A percentile compares a stretch with the other conserved stretches of the same genome.
Evolutionary conservation across 2,888 invertebrate genomes (phyloP).

Genomic region (Escarpia spicata): DNA sequence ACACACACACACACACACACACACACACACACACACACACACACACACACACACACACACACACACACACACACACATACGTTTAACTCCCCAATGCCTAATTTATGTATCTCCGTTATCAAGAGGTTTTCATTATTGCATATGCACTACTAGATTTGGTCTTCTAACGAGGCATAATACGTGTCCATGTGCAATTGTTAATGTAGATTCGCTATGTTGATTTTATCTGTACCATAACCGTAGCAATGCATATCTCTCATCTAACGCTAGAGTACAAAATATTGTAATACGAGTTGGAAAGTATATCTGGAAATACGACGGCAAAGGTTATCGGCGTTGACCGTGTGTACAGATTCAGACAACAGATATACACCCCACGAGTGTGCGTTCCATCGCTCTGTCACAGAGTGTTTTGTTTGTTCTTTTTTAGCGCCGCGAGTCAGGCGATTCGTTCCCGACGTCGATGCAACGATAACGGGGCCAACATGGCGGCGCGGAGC

Average conservation of each 20-base stretch:
- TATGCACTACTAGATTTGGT: too few species aligned
- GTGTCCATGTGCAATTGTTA: background rate
- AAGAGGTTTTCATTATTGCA: too few species aligned
- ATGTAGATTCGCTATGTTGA: background rate
- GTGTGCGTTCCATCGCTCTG: slow-evolving; percentile 7
- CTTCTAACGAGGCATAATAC: too few species aligned
- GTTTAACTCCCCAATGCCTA: too few species aligned
- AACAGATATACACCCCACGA: background rate
- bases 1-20: too few species aligned
- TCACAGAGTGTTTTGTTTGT: background rate
- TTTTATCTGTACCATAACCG: background rate
- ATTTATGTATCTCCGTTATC: too few species aligned
- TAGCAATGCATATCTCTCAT: background rate
- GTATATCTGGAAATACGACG: slow-evolving; percentile 4
- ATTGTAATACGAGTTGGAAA: slow-evolving; percentile 6
- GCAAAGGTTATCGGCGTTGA: slow-evolving; percentile 13
- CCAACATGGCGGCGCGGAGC: background rate
- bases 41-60: too few species aligned
- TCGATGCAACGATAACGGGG: slow-evolving; percentile 12
- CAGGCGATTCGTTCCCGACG: background rate
- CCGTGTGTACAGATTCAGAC: slow-evolving; percentile 13
- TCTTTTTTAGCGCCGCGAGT: background rate
- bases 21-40: too few species aligned
- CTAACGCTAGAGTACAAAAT: background rate
- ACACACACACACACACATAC: too few species aligned